Evolutionary conservation across 2,113 vertebrate genomes (phyloP).

Genomic region (Penelope pileata): DNA sequence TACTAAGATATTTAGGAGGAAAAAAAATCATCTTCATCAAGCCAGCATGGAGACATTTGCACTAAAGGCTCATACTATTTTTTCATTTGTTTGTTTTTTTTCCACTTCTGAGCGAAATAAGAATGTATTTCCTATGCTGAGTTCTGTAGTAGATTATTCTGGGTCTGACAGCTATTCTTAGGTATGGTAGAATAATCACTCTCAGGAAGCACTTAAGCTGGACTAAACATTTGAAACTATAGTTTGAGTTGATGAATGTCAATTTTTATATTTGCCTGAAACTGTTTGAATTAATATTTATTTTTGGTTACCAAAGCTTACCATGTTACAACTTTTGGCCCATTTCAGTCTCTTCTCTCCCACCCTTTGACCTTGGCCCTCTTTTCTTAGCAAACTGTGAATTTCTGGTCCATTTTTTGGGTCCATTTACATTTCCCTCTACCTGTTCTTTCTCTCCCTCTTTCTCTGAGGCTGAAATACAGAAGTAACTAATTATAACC

Average conservation of each 20-base stretch:
- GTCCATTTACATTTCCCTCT: neutral
- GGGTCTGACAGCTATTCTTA: neutral
- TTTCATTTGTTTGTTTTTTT: neutral
- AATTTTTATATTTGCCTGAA: accelerated
- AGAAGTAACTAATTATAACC: neutral
- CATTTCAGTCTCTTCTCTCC: neutral
- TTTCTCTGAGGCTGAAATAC: neutral
- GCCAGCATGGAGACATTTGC: neutral
- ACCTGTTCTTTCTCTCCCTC: neutral
- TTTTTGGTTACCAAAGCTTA: neutral
- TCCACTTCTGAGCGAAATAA: neutral
- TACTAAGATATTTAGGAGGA: neutral
- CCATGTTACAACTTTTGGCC: neutral
- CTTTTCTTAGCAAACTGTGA: neutral
- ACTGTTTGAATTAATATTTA: neutral
- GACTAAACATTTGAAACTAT: neutral
- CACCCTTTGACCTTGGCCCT: neutral
- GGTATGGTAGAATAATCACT: neutral
- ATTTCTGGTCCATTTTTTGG: neutral
- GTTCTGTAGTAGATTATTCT: neutral
- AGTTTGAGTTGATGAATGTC: neutral
- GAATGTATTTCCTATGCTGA: neutral
- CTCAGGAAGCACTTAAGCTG: neutral
- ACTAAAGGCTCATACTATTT: neutral
- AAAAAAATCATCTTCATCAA: neutral